Conservation (phyloP, 2,113 vertebrate species). For the Macrotus californicus region DNA sequence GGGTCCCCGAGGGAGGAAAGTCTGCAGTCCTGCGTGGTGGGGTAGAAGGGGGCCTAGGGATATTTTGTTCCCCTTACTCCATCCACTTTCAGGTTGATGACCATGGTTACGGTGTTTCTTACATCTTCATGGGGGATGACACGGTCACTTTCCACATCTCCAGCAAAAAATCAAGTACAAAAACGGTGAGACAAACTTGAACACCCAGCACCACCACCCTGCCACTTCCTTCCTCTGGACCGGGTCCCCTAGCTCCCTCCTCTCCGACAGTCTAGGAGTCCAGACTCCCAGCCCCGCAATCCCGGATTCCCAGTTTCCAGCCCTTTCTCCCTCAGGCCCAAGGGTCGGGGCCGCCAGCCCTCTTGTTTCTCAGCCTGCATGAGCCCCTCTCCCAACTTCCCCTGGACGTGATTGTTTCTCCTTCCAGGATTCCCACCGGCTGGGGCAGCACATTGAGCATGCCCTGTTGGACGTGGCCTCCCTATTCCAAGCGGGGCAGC, state of each 20-base stretch:
- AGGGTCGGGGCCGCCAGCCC: no score
- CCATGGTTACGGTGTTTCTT: slow-evolving; percentile 91
- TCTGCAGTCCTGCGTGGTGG: fast-evolving
- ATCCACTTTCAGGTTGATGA: slow-evolving; percentile 83
- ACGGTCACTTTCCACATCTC: slow-evolving; percentile 91
- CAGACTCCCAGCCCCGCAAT: not conserved
- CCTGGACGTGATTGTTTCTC: not conserved
- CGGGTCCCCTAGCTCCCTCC: no score
- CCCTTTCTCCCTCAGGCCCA: not conserved
- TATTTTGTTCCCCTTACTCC: not conserved
- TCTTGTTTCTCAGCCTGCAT: not conserved
- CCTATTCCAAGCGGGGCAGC: slow-evolving; percentile 73
- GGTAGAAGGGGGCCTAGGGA: fast-evolving
- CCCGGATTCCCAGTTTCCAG: not conserved
- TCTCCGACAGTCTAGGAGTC: not conserved
- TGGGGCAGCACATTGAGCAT: slow-evolving; percentile 82
- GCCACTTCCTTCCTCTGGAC: not conserved
- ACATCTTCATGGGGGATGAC: slow-evolving; percentile 85
- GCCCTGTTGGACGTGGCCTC: slow-evolving; percentile 83
- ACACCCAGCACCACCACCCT: not conserved
- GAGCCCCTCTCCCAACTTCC: not conserved
- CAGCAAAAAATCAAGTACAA: slow-evolving; percentile 87
- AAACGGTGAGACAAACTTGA: slow-evolving; percentile 79
- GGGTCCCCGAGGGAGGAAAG: not conserved
- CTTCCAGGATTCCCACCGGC: slow-evolving; percentile 83